Evolutionary conservation across 2,113 vertebrate species (phyloP).

Genomic region (Benitochromis conjunctus): DNA sequence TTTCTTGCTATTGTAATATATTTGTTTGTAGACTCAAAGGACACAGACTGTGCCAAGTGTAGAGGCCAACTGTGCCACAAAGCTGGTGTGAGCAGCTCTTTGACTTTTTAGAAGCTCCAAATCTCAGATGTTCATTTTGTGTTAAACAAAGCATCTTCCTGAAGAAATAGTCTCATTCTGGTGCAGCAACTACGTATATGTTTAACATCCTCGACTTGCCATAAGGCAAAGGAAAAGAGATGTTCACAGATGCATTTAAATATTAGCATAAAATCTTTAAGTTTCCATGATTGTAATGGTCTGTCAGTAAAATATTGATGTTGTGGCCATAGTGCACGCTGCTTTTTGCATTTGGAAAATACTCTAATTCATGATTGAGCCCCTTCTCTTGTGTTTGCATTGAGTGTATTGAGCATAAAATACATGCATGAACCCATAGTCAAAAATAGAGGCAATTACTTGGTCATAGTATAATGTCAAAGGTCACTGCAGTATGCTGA

Average conservation of each 20-base stretch:
- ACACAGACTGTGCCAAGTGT: constrained; percentile 12
- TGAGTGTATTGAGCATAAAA: background rate
- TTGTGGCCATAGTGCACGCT: background rate
- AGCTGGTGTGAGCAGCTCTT: constrained; percentile 55
- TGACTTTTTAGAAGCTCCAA: background rate
- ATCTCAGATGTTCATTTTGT: background rate
- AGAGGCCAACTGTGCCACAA: constrained; percentile 35
- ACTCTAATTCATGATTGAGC: background rate
- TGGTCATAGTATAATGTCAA: background rate
- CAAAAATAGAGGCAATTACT: background rate
- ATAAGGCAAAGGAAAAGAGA: background rate
- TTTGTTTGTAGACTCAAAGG: background rate
- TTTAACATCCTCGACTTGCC: background rate
- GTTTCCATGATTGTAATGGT: constrained; percentile 13
- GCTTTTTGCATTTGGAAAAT: background rate
- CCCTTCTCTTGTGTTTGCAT: background rate
- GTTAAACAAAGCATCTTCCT: background rate
- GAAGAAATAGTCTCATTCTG: background rate
- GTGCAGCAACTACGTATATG: background rate
- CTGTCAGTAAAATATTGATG: background rate
- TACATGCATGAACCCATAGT: background rate
- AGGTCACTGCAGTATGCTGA: background rate
- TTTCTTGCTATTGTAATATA: background rate
- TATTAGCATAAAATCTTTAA: constrained; percentile 39
- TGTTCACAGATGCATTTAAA: background rate